Percentiles rank a stretch among this genome's conserved stretches.
Evolutionary conservation across 2,888 invertebrate species (phyloP).

Genomic region (Caenorhabditis uteleia): DNA sequence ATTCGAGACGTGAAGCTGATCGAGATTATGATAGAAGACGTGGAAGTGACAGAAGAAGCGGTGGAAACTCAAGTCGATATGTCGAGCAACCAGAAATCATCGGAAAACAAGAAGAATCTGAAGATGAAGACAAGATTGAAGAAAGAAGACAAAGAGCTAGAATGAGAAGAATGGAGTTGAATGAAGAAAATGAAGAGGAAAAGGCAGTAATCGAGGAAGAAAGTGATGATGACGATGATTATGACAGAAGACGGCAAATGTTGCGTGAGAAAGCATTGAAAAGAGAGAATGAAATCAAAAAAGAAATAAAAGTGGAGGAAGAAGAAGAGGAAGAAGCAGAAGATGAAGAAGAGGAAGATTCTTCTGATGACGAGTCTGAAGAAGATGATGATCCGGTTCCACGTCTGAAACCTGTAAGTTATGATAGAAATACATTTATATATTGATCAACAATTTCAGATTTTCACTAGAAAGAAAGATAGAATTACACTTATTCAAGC

Average conservation of each 20-base stretch:
- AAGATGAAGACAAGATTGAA: constrained; percentile 55
- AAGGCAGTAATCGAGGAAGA: constrained; percentile 39
- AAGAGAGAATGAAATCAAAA: constrained; percentile 35
- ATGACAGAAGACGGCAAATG: constrained; percentile 38
- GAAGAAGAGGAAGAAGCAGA: constrained; percentile 49
- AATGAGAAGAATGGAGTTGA: constrained; percentile 42
- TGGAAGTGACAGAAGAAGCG: constrained; percentile 20
- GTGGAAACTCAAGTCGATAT: constrained; percentile 11
- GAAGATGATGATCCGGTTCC: constrained; percentile 72
- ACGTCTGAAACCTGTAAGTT: constrained; percentile 72
- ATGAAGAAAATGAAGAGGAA: constrained; percentile 41
- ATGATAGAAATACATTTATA: too few relatives aligned
- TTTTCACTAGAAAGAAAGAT: constrained; percentile 75
- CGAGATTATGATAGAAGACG: constrained; percentile 17
- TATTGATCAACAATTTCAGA: too few relatives aligned
- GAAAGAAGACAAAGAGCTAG: constrained; percentile 52
- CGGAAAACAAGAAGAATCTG: constrained; percentile 43
- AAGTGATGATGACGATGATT: constrained; percentile 48
- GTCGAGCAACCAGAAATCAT: constrained; percentile 48
- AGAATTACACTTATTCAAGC: constrained; percentile 92
- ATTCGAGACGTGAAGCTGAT: constrained; percentile 42
- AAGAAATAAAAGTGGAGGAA: constrained; percentile 36
- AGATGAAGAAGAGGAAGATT: constrained; percentile 53
- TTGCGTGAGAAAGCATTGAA: constrained; percentile 32
- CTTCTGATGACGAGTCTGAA: constrained; percentile 62